Percentiles rank a stretch among this genome's conserved stretches.
phyloP scores from a whole-genome alignment of 2,888 invertebrate genomes.

The Aromia moschata region DNA sequence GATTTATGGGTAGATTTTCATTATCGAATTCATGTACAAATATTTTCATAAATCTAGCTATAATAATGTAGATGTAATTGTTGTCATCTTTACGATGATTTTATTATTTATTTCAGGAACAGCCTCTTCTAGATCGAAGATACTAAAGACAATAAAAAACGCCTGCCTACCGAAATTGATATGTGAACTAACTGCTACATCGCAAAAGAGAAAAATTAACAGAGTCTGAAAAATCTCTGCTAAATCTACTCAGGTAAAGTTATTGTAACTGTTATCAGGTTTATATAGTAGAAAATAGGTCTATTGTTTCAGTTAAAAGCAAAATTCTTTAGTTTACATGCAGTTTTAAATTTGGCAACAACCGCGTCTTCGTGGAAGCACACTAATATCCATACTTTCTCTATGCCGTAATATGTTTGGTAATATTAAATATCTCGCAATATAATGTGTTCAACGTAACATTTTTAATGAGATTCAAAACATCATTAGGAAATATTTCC shows the following conservation, averaged over 20 bases:
- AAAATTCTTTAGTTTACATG: too few relatives aligned
- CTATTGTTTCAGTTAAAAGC: too few relatives aligned
- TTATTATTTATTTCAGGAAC: slow-evolving; percentile 61
- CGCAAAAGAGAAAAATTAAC: slow-evolving; percentile 68
- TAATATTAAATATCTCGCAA: slow-evolving; percentile 38
- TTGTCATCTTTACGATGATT: too few relatives aligned
- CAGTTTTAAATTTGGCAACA: slow-evolving; percentile 14
- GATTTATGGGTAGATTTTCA: too few relatives aligned
- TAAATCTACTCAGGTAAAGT: slow-evolving; percentile 69
- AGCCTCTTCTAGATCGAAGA: slow-evolving; percentile 63
- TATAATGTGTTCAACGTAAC: slow-evolving; percentile 13
- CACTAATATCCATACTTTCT: slow-evolving; percentile 48
- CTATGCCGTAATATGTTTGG: slow-evolving; percentile 38
- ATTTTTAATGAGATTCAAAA: slow-evolving; percentile 23
- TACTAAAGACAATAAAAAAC: slow-evolving; percentile 69
- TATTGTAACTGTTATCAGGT: not conserved
- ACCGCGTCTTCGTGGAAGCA: slow-evolving; percentile 48
- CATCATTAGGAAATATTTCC: slow-evolving; percentile 17
- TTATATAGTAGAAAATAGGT: not conserved
- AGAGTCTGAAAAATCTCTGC: slow-evolving; percentile 69
- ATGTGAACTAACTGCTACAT: slow-evolving; percentile 71
- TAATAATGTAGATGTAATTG: too few relatives aligned
- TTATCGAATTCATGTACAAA: not conserved
- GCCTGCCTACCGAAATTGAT: slow-evolving; percentile 73
- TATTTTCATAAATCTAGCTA: not conserved